Percentiles rank a stretch among this genome's conserved stretches.
These are phyloP conservation scores for Harpegnathos saltator DNA, from an alignment of 1,140 invertebrate species.

Conservation along the genomic window DNA sequence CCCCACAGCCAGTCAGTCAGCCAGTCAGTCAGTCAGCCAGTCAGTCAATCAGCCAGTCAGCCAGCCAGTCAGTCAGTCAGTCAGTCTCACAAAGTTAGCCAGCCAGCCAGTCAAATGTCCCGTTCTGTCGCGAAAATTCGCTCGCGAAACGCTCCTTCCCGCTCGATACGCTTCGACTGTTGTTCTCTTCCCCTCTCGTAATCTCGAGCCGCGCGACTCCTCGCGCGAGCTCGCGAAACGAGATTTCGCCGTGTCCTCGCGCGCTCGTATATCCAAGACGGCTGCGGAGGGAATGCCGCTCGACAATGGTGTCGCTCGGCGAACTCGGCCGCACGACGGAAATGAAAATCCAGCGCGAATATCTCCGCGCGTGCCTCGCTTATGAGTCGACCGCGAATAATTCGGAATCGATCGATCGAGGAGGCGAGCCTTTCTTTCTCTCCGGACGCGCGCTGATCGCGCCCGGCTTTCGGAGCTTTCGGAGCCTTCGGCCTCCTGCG, in stretches of 20 bases:
- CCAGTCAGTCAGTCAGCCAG: no score
- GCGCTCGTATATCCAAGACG: background rate
- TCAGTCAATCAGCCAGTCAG: no score
- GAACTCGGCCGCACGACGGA: background rate
- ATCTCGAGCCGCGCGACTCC: constrained; percentile 4
- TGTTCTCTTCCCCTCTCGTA: background rate
- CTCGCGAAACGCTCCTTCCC: background rate
- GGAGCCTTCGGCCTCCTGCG: no score
- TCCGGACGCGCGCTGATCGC: no score
- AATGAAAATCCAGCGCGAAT: constrained; percentile 5
- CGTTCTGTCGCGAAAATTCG: constrained; percentile 4
- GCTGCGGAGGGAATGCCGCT: background rate
- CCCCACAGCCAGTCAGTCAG: background rate
- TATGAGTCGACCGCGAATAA: background rate
- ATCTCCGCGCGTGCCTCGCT: background rate
- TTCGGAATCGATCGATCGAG: background rate
- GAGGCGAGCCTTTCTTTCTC: background rate
- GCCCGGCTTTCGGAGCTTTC: no score
- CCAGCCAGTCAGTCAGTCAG: constrained; percentile 14
- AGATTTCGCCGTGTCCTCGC: constrained; percentile 15
- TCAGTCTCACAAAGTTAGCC: background rate
- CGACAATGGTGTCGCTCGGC: background rate
- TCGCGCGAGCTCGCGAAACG: background rate
- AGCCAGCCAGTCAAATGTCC: background rate
- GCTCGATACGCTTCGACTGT: constrained; percentile 7